These are phyloP conservation scores for Collichthys lucidus DNA, from an alignment of 2,113 vertebrate genomes.

Conservation along the genomic window DNA sequence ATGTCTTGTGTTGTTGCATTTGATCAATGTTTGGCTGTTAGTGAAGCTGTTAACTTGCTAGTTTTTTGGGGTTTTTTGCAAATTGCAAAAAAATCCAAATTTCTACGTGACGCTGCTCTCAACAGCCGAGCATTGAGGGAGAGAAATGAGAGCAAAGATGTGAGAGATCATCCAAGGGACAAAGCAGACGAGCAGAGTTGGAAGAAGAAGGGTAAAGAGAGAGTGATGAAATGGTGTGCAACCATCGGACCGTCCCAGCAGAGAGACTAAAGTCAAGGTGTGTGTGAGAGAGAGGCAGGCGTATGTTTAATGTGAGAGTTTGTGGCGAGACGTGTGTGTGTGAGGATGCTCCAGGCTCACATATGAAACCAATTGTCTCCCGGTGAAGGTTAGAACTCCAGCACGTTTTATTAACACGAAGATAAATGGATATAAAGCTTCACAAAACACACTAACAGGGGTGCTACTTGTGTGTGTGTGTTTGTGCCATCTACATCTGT, in stretches of 20 bases:
- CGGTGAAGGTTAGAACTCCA: conserved; percentile 45
- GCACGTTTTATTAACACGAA: conserved; percentile 66
- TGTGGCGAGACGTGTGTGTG: conserved; percentile 31
- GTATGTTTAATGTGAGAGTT: neutral
- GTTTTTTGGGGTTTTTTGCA: too few relatives aligned
- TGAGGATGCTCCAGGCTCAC: conserved; percentile 51
- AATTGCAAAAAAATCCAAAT: too few relatives aligned
- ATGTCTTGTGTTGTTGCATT: too few relatives aligned
- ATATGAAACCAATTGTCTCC: conserved; percentile 67
- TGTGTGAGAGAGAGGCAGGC: conserved; percentile 16
- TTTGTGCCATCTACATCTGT: conserved; percentile 64
- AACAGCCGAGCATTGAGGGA: too few relatives aligned
- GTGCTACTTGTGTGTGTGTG: conserved; percentile 56
- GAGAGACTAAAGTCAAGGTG: conserved; percentile 22
- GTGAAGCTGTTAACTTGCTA: too few relatives aligned
- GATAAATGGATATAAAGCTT: conserved; percentile 70
- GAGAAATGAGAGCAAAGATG: neutral
- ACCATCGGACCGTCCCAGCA: conserved; percentile 37
- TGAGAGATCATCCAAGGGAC: conserved; percentile 56
- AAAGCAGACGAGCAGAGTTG: conserved; percentile 32
- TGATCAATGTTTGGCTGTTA: too few relatives aligned
- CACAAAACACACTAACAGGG: conserved; percentile 62
- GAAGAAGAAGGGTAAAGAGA: conserved; percentile 28
- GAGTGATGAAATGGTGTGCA: conserved; percentile 65
- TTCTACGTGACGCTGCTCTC: too few relatives aligned